Conservation (phyloP, 2,797 vertebrate genomes). For the Tapirus indicus region DNA sequence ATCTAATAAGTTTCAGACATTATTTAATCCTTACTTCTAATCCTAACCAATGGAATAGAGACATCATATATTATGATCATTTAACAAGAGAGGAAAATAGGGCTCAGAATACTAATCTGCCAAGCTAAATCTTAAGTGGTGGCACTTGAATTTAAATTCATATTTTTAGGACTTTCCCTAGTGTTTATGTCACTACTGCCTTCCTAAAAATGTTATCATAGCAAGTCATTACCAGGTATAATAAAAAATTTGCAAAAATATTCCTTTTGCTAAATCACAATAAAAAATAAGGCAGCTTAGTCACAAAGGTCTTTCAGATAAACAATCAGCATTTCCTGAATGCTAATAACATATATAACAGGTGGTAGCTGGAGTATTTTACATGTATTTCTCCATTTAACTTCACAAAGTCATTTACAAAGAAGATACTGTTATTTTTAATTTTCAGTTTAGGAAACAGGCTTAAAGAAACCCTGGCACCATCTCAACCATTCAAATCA, state of each 20-base stretch:
- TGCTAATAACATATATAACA: neutral
- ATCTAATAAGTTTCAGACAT: neutral
- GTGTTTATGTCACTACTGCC: neutral
- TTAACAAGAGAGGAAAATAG: neutral
- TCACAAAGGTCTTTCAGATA: neutral
- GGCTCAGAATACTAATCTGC: neutral
- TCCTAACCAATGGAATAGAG: neutral
- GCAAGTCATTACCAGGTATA: neutral
- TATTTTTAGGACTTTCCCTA: neutral
- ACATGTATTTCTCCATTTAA: neutral
- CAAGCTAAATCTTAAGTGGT: neutral
- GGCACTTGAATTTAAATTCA: neutral
- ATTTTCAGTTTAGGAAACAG: constrained; percentile 24
- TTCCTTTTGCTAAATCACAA: neutral
- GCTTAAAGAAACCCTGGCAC: neutral
- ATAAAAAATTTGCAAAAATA: neutral
- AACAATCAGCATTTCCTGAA: neutral
- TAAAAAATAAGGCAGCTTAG: neutral
- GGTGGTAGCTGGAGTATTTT: neutral
- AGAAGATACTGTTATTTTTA: neutral
- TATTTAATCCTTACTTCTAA: neutral
- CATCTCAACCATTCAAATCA: neutral
- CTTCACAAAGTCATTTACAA: neutral
- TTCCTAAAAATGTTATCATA: neutral
- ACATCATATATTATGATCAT: neutral